Percentiles rank a stretch among this genome's conserved stretches.
These are phyloP conservation scores for Trichonephila clavipes DNA, from an alignment of 1,140 invertebrate species.

Conservation along the genomic window DNA sequence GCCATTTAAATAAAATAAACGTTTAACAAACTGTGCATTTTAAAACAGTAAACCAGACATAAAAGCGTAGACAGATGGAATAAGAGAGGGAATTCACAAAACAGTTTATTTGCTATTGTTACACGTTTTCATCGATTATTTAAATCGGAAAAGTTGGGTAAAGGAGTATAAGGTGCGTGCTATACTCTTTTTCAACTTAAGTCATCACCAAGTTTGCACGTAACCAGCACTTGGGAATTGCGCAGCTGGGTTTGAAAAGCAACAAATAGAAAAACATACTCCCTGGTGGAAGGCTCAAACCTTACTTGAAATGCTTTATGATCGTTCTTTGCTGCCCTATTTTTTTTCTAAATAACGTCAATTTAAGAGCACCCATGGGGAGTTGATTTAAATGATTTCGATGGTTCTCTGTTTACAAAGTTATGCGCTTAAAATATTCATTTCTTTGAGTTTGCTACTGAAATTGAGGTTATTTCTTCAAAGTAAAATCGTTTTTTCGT, in stretches of 20 bases:
- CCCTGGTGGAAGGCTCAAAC: background rate
- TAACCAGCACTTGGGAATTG: conserved; percentile 60
- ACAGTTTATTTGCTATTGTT: conserved; percentile 24
- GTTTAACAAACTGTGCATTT: background rate
- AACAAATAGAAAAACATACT: conserved; percentile 56
- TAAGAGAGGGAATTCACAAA: background rate
- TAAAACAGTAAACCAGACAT: background rate
- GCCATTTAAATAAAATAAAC: too few relatives aligned
- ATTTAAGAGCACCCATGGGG: conserved; percentile 54
- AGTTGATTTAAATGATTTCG: conserved; percentile 60
- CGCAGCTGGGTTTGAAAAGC: conserved; percentile 32
- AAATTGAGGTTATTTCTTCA: conserved; percentile 33
- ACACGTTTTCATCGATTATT: conserved; percentile 64
- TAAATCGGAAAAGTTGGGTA: conserved; percentile 32
- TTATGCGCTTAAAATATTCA: conserved; percentile 68
- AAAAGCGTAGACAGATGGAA: background rate
- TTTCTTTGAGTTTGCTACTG: background rate
- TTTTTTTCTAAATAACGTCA: conserved; percentile 35
- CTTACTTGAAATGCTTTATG: conserved; percentile 64
- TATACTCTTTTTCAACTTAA: conserved; percentile 56
- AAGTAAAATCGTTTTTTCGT: background rate
- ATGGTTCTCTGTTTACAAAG: background rate
- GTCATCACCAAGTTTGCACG: conserved; percentile 68
- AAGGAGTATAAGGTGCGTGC: conserved; percentile 39
- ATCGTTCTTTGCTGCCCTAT: background rate